Evolutionary conservation across 2,888 invertebrate genomes (phyloP), one percentile per base, ranked within the genome.

Genomic region (Trachelus tabidus): DNA sequence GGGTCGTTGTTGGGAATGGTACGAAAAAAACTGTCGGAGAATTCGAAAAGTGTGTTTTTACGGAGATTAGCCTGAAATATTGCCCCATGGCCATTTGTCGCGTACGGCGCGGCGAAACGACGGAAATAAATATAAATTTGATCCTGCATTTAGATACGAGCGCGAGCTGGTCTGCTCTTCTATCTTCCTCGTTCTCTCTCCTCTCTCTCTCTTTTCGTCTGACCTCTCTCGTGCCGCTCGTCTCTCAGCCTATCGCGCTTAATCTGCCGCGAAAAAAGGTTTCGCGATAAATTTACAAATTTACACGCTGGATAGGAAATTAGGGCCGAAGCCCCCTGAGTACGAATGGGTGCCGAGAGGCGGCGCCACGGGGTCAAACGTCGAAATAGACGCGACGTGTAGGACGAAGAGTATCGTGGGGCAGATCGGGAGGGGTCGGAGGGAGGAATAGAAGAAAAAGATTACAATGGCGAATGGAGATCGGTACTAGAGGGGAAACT

Each of bases 111-210:
- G 75, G 71, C 69, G 68, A 80, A 83, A 85, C 83, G 80, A 77
- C 76, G 76, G 81, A 82, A 86, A 86, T 87, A 88, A 87, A 87
- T 87, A 87, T 87, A 88, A 87, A 88, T 88, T 86, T 88, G 87
- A 88, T 88, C 80, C 75, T 74, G 76, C 82, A 83, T 85, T 86
- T 83, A 87, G 87, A 87, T 88, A 85, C 78, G 78, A 56, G 71
- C 40, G 74, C 40, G 37, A 68, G 71, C 31, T 31, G 71, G 75
- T 77, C 74, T 79, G 73, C 74, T 78, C 78, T 73, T 56, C 75
- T 71, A 69, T 75, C 33, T 33, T 35, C n/a, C 31, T 34, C 74
- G 69, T 73, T 35, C 75, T 73, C 75, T 31, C 69, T 34, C 56
- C n/a, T n/a, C n/a, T n/a, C 69, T 76, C 40, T 12, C 76, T 73